Evolutionary conservation across 2,113 vertebrate genomes (phyloP).

Genomic region (Hippocampus mohnikei): DNA sequence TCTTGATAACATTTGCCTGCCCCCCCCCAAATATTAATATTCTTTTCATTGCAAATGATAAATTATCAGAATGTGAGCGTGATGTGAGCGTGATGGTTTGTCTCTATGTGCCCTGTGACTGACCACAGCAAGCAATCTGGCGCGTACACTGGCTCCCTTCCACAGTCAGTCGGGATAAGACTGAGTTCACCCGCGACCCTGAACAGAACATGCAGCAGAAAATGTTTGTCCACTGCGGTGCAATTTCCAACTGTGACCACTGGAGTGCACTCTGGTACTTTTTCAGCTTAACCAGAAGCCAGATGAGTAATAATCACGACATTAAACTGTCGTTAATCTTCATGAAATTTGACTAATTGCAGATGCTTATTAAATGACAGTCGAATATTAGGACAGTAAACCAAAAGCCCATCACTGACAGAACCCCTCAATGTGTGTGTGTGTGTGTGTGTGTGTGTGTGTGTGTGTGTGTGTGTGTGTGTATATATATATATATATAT

Average conservation of each 20-base stretch:
- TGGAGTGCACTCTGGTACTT: slow-evolving; percentile 13
- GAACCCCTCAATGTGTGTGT: no score
- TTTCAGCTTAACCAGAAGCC: not conserved
- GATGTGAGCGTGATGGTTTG: not conserved
- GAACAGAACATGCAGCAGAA: not conserved
- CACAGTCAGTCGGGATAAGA: not conserved
- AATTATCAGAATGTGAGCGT: not conserved
- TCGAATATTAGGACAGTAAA: not conserved
- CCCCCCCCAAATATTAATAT: not conserved
- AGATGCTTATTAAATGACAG: not conserved
- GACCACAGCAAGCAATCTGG: not conserved
- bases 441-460: no score
- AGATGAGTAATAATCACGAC: not conserved
- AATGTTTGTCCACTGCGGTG: not conserved
- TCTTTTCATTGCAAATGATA: not conserved
- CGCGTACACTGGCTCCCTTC: not conserved
- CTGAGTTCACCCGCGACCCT: not conserved
- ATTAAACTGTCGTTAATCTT: not conserved
- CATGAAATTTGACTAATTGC: not conserved
- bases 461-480: no score
- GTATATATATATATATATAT: no score
- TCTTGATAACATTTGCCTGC: not conserved
- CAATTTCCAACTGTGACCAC: slow-evolving; percentile 17
- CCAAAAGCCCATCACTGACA: not conserved
- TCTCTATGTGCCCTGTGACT: not conserved